Evolutionary conservation across 2,113 vertebrate species (phyloP).

Genomic region (Pantherophis guttatus): DNA sequence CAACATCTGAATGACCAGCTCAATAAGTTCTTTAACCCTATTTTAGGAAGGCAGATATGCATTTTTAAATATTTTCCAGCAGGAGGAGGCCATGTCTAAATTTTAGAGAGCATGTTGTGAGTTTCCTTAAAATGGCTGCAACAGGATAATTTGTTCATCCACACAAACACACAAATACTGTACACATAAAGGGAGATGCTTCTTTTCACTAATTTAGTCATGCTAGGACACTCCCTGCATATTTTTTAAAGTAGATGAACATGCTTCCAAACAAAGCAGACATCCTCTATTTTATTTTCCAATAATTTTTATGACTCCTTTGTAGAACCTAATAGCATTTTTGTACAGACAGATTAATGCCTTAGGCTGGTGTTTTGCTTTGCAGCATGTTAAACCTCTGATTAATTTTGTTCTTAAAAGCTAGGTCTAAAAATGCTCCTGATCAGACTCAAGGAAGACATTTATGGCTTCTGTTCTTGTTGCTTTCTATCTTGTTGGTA

Average conservation of each 20-base stretch:
- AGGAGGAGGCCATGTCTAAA: neutral
- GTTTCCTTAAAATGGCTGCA: neutral
- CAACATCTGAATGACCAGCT: neutral
- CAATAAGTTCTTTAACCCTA: neutral
- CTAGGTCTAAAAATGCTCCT: neutral
- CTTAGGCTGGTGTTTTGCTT: neutral
- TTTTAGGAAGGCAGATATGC: neutral
- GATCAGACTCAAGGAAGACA: neutral
- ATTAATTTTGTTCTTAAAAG: neutral
- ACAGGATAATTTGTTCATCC: neutral
- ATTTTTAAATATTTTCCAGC: neutral
- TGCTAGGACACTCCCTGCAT: neutral
- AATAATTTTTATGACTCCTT: neutral
- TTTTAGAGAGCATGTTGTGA: neutral
- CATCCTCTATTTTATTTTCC: neutral
- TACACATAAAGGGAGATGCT: neutral
- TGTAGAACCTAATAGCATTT: neutral
- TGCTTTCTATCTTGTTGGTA: neutral
- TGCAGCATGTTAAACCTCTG: neutral
- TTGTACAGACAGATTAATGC: neutral
- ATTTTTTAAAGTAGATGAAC: neutral
- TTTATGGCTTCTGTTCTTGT: neutral
- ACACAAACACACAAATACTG: neutral
- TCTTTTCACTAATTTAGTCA: neutral
- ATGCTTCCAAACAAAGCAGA: neutral